A percentile compares a stretch with the other conserved stretches of the same genome.
Conservation (phyloP, 2,113 vertebrate genomes). For the Maccullochella peelii region DNA sequence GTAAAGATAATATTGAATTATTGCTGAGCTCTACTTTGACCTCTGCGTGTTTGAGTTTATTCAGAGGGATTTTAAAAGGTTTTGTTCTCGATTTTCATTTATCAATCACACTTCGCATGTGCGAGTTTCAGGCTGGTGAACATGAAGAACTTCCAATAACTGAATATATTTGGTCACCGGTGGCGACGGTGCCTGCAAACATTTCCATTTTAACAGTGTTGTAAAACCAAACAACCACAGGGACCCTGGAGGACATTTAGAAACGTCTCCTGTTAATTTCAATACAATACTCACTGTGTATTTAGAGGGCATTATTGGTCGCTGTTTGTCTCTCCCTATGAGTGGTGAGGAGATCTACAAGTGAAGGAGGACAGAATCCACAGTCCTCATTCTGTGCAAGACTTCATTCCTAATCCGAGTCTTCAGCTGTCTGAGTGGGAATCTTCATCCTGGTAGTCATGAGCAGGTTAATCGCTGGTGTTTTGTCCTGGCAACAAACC, state of each 20-base stretch:
- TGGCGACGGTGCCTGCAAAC: neutral
- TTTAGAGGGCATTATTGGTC: too few relatives aligned
- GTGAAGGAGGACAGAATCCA: neutral
- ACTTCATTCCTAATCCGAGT: too few relatives aligned
- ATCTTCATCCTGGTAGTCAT: too few relatives aligned
- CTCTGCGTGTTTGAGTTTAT: too few relatives aligned
- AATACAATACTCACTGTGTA: neutral
- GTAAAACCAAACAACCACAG: neutral
- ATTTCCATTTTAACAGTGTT: neutral
- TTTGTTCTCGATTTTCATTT: too few relatives aligned
- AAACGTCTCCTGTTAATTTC: neutral
- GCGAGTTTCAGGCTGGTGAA: neutral
- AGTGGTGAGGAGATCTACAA: too few relatives aligned
- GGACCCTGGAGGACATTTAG: neutral
- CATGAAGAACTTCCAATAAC: neutral
- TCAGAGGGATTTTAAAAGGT: too few relatives aligned
- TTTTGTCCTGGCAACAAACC: too few relatives aligned
- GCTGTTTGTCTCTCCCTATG: neutral
- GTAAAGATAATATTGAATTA: too few relatives aligned
- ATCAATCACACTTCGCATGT: neutral
- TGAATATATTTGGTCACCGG: neutral
- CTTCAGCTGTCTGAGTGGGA: too few relatives aligned
- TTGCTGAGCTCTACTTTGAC: too few relatives aligned
- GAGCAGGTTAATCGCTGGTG: too few relatives aligned
- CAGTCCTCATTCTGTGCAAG: neutral